phyloP scores from a whole-genome alignment of 2,888 invertebrate genomes.

The Mythimna lalbum region DNA sequence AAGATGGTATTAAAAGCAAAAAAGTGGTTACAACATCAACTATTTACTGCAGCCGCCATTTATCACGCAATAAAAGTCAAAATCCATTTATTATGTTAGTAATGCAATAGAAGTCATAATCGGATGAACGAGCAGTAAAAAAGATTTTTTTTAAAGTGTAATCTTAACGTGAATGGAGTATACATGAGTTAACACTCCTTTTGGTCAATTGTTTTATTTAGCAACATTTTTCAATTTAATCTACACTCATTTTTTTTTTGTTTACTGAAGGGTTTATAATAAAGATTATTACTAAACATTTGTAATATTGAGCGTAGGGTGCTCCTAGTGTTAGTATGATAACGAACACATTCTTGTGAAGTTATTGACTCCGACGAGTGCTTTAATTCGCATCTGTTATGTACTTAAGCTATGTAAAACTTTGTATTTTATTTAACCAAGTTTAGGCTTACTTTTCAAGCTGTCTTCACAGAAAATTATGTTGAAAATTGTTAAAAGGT shows the following conservation, averaged over 20 bases:
- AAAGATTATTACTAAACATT: neutral
- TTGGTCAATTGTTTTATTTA: neutral
- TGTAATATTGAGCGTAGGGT: conserved; percentile 6
- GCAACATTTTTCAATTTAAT: neutral
- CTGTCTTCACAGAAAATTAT: conserved; percentile 21
- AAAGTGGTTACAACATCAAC: too few relatives aligned
- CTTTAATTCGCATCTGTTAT: conserved; percentile 67
- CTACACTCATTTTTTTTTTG: neutral
- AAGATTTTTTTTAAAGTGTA: too few relatives aligned
- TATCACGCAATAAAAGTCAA: too few relatives aligned
- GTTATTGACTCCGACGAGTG: conserved; percentile 70
- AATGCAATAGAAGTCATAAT: too few relatives aligned
- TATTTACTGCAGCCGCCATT: too few relatives aligned
- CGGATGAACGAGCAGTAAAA: too few relatives aligned
- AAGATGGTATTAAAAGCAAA: too few relatives aligned
- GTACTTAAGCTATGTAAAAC: conserved; percentile 42
- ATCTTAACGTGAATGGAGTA: too few relatives aligned
- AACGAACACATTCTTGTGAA: conserved; percentile 45
- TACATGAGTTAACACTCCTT: neutral
- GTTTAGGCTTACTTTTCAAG: conserved; percentile 24
- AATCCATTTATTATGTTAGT: too few relatives aligned
- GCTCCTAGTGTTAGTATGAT: conserved; percentile 32
- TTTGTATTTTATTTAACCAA: conserved; percentile 31
- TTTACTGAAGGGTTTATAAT: conserved; percentile 6
- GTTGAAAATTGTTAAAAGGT: too few relatives aligned